Evolutionary conservation across 2,797 vertebrate genomes (phyloP), one percentile per base, ranked within the genome.

Genomic region (Urosaurus nigricauda): DNA sequence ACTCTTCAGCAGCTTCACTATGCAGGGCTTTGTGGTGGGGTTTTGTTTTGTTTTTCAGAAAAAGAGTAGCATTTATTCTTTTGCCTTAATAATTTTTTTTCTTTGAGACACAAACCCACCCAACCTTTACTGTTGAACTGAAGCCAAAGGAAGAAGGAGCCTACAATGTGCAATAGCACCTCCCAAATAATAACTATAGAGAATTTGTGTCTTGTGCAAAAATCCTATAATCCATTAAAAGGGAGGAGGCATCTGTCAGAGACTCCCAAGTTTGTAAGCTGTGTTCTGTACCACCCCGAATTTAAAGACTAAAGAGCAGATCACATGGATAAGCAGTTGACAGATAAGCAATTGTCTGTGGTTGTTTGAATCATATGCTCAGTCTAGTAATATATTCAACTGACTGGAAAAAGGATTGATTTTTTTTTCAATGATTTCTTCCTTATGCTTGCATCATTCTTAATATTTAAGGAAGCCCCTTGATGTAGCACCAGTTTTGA

Each of bases 381-480:
- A 73, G 60, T 60, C 19, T 83, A 80, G 73, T 43, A 75, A 24
- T 47, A 13, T 80, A 86, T n/a, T 91, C 29, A 60, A 19, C 53
- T 60, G 26, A 78, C 19, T 80, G 37, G 56, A 5, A 70, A 56
- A 3, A 37, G 85, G 16, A 3, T 68, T 70, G 35, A n/a, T 83
- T 13, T 53, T 68, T 40, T 74, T 83, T 47, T 1, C 70, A 53
- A n/a, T 0, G 1, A 17, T 0, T 79, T 71, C 83, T 89, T 71
- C 0, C 4, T 83, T 89, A 89, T 91, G 0, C 84, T 89, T 11
- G 43, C 88, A 21, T 89, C 91, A 26, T 88, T 94, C 32, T 91
- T 93, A 40, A 91, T 93, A 93, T 95, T 93, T 68, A 92, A 99
- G 99, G 95, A 97, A 97, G 88, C 95, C 97, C 87, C 97, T 97